These are phyloP conservation scores for Oeneis ivallda DNA, from an alignment of 2,888 invertebrate genomes.

Conservation along the genomic window DNA sequence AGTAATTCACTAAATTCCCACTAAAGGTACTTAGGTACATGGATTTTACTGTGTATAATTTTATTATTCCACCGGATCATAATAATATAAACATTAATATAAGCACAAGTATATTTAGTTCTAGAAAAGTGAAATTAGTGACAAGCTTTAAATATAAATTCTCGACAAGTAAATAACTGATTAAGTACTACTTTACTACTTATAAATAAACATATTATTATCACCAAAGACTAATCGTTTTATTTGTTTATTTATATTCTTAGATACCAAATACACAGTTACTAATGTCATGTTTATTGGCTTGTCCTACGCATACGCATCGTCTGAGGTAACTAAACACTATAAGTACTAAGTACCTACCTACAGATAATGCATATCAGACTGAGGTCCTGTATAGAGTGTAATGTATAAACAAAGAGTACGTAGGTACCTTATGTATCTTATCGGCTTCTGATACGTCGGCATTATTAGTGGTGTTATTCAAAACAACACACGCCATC, in stretches of 20 bases:
- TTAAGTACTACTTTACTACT: background rate
- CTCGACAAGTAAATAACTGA: background rate
- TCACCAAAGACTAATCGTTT: background rate
- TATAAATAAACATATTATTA: background rate
- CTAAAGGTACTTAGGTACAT: no score
- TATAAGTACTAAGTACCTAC: slow-evolving; percentile 46
- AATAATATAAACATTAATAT: no score
- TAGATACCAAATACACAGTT: slow-evolving; percentile 5
- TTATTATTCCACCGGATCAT: no score
- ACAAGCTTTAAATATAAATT: background rate
- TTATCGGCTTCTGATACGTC: slow-evolving; percentile 69
- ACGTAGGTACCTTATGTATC: slow-evolving; percentile 52
- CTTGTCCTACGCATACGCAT: slow-evolving; percentile 5
- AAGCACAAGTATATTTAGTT: background rate
- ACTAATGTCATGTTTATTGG: slow-evolving; percentile 1
- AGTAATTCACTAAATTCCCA: no score
- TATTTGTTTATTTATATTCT: background rate
- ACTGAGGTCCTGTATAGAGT: slow-evolving; percentile 60
- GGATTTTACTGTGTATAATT: no score
- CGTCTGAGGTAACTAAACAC: slow-evolving; percentile 28
- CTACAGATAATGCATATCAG: slow-evolving; percentile 68
- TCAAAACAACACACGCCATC: slow-evolving; percentile 1
- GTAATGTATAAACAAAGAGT: slow-evolving; percentile 63
- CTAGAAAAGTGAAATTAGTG: background rate
- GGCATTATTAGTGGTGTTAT: slow-evolving; percentile 61